Percentiles rank a stretch among this genome's conserved stretches.
Conservation (phyloP, 2,113 vertebrate genomes). For the Climacteris rufus region DNA sequence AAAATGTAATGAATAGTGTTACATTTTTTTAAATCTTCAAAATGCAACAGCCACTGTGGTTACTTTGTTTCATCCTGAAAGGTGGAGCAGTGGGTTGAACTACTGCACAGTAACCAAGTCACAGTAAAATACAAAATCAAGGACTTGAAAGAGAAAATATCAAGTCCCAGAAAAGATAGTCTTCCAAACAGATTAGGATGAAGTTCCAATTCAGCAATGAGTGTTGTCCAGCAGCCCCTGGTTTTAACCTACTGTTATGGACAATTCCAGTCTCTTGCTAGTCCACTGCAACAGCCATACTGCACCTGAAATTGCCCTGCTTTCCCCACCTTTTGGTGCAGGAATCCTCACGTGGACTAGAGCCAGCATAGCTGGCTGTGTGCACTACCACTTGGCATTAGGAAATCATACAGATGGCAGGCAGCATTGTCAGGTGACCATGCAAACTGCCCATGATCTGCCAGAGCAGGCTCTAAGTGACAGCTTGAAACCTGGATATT, state of each 20-base stretch:
- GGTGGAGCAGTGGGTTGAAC: neutral
- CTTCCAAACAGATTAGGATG: neutral
- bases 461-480: neutral
- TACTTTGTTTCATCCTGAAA: neutral
- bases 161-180: neutral
- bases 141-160: neutral
- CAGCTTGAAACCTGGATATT: neutral
- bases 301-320: neutral
- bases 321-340: neutral
- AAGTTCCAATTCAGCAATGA: neutral
- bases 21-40: neutral
- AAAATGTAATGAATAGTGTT: neutral
- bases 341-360: neutral
- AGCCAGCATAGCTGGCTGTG: neutral
- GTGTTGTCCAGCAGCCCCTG: neutral
- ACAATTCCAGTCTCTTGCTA: neutral
- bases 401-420: neutral
- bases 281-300: neutral
- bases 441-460: neutral
- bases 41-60: neutral
- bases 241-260: accelerated
- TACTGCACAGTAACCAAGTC: neutral
- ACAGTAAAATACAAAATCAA: neutral
- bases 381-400: neutral
- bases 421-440: neutral